A percentile compares a stretch with the other conserved stretches of the same genome.
Conservation (phyloP, 2,113 vertebrate species). For the Meleagris gallopavo region DNA sequence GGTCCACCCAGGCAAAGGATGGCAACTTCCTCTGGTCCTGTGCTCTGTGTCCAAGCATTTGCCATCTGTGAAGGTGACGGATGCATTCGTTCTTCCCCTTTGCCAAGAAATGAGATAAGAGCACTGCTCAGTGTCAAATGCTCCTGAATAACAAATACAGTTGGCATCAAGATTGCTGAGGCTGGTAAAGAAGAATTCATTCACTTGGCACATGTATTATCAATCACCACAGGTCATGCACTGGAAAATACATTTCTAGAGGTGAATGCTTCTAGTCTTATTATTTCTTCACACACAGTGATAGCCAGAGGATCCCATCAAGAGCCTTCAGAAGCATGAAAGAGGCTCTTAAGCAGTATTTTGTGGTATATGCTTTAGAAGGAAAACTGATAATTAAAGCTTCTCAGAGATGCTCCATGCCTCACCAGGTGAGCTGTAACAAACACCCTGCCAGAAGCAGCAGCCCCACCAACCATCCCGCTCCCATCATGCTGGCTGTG, state of each 20-base stretch:
- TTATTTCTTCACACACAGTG: slow-evolving; percentile 46
- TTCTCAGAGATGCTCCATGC: neutral
- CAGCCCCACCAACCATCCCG: neutral
- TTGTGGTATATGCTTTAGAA: slow-evolving; percentile 39
- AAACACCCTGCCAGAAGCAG: neutral
- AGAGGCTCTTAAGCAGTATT: neutral
- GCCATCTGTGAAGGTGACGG: rapidly evolving
- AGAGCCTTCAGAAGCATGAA: neutral
- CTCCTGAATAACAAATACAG: neutral
- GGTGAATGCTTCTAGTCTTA: slow-evolving; percentile 37
- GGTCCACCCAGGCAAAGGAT: neutral
- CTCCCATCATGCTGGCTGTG: neutral
- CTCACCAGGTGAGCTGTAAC: neutral
- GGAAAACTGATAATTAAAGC: neutral
- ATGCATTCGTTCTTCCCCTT: neutral
- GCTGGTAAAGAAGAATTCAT: neutral
- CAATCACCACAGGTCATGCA: slow-evolving; percentile 20
- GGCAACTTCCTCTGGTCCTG: neutral
- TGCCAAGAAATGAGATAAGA: neutral
- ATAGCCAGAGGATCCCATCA: neutral
- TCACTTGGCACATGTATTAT: neutral
- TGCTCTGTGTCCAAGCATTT: neutral
- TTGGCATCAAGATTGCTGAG: neutral
- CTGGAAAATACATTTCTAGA: slow-evolving; percentile 44
- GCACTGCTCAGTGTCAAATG: neutral